Evolutionary conservation across 2,888 invertebrate genomes (phyloP), one percentile per base, ranked within the genome.

Genomic region (Alcis repandata): DNA sequence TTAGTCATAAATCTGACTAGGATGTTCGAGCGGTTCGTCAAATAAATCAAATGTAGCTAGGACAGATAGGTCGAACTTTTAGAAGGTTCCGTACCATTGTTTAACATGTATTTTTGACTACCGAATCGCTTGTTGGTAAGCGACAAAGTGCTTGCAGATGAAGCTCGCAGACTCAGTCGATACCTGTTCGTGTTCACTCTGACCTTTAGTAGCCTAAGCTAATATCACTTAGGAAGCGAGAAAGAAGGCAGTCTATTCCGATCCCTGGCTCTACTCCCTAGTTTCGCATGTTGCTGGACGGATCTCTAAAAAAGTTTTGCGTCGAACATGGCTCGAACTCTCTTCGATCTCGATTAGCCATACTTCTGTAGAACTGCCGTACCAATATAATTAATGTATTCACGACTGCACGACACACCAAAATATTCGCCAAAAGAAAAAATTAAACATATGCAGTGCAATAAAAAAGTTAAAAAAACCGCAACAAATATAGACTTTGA

Each of bases 371-470:
- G 9, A 45, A n/a, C 33, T 33, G 33, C 33, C 27, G 49, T 64
- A n/a, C n/a, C n/a, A n/a, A n/a, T n/a, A 76, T 80, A 79, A 87
- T 87, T 80, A 85, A 87, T 87, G 78, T 79, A 76, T 78, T 85
- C 86, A 78, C 70, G 76, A 73, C 62, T 61, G 57, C 59, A 43
- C 46, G 40, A 72, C 64, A 70, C 71, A 65, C 57, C 73, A 8
- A 56, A 33, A 45, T 20, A 45, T 46, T 20, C n/a, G 2, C 9
- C 17, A 4, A 3, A 20, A 43, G 15, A 56, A 33, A 45, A 54
- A 9, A 52, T n/a, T 19, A 38, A 20, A 56, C 33, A 48, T 49
- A 40, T 59, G 59, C 45, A 49, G 7, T 33, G 11, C 15, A 7
- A 33, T 32, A 49, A 54, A 40, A 48, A 38, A 36, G 10, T 2